phyloP scores from a whole-genome alignment of 2,797 vertebrate genomes.

The Eulemur rubriventer region DNA sequence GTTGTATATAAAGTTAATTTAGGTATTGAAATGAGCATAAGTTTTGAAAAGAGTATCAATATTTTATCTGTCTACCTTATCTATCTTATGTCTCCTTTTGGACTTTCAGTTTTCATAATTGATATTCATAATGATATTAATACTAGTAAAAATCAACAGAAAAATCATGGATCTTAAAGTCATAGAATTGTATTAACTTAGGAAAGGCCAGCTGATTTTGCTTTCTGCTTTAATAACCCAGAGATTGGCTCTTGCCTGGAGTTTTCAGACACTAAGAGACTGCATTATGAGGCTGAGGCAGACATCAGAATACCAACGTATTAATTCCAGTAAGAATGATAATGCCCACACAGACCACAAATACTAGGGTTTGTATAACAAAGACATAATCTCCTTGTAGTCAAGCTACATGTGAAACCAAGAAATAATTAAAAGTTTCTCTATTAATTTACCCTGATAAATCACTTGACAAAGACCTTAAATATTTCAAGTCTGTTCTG shows the following conservation, averaged over 20 bases:
- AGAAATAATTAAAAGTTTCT: not conserved
- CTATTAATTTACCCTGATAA: not conserved
- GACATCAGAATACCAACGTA: not conserved
- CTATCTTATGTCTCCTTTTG: not conserved
- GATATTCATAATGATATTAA: not conserved
- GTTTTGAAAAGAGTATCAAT: not conserved
- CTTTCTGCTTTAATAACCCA: constrained; percentile 6
- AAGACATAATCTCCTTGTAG: not conserved
- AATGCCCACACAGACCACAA: not conserved
- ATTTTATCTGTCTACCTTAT: not conserved
- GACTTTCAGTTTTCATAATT: not conserved
- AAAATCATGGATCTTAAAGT: not conserved
- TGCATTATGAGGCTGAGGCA: not conserved
- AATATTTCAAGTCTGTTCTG: not conserved
- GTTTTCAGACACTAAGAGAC: not conserved
- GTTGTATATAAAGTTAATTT: not conserved
- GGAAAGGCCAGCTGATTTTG: not conserved
- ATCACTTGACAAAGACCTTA: not conserved
- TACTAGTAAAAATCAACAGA: not conserved
- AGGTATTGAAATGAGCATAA: not conserved
- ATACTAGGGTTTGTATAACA: not conserved
- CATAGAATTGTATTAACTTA: not conserved
- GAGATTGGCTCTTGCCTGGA: not conserved
- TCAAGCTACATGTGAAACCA: constrained; percentile 1
- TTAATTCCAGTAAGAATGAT: not conserved